Conservation (phyloP, 2,797 vertebrate genomes). For the Babyrousa celebensis region DNA sequence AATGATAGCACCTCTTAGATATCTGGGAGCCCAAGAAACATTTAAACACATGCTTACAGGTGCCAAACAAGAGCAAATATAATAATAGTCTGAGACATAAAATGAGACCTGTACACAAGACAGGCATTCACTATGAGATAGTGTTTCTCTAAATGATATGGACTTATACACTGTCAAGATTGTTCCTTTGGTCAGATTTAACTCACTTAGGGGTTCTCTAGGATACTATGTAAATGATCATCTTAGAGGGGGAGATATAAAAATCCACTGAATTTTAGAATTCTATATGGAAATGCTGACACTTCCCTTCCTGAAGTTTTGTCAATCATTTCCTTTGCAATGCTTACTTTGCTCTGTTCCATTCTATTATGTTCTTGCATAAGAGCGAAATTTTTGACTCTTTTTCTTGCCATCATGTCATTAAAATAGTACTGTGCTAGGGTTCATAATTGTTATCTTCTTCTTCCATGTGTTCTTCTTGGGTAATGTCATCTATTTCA, state of each 20-base stretch:
- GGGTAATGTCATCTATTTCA: not conserved
- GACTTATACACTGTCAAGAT: not conserved
- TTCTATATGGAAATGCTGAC: not conserved
- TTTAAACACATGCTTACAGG: not conserved
- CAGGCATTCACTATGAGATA: not conserved
- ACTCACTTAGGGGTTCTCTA: not conserved
- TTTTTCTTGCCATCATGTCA: not conserved
- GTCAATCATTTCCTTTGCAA: not conserved
- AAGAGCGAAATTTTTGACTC: not conserved
- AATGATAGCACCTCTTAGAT: conserved; percentile 38
- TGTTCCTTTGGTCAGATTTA: not conserved
- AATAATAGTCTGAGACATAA: not conserved
- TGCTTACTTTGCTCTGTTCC: not conserved
- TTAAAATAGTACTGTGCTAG: not conserved
- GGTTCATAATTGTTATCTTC: not conserved
- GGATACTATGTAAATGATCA: not conserved
- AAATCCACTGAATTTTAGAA: not conserved
- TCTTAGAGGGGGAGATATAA: not conserved
- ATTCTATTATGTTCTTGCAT: not conserved
- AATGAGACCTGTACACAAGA: not conserved
- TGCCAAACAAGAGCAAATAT: not conserved
- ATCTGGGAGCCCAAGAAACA: not conserved
- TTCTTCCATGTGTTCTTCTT: not conserved
- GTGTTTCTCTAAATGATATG: not conserved
- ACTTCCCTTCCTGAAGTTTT: not conserved